phyloP scores from a whole-genome alignment of 2,113 vertebrate genomes.

The Hippocampus mohnikei region DNA sequence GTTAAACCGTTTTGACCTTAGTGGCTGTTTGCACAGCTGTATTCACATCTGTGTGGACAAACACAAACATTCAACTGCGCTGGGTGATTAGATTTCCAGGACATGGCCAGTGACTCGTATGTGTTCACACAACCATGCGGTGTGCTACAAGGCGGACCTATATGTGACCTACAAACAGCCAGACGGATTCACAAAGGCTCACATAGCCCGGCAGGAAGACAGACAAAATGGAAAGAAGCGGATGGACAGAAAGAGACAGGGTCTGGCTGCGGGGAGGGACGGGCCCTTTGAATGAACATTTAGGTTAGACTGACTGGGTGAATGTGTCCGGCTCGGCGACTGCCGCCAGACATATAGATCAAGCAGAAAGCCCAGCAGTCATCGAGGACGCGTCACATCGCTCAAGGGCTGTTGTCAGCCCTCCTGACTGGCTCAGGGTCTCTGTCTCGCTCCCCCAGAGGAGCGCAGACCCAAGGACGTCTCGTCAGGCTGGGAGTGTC shows the following conservation, averaged over 20 bases:
- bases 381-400: conserved; percentile 40
- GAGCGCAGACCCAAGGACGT: conserved; percentile 48
- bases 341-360: conserved; percentile 51
- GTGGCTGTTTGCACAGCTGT: conserved; percentile 53
- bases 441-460: conserved; percentile 7
- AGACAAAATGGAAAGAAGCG: conserved; percentile 16
- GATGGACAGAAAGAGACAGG: conserved; percentile 31
- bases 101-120: conserved; percentile 48
- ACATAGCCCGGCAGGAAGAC: background rate
- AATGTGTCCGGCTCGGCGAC: conserved; percentile 28
- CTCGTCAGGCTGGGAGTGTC: conserved; percentile 36
- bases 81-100: conserved; percentile 66
- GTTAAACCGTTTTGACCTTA: conserved; percentile 33
- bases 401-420: conserved; percentile 39
- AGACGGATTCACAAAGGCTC: conserved; percentile 15
- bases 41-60: conserved; percentile 69
- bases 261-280: conserved; percentile 42
- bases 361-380: conserved; percentile 36
- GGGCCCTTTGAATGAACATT: conserved; percentile 54
- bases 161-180: conserved; percentile 35
- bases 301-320: conserved; percentile 55
- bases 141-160: conserved; percentile 13
- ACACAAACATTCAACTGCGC: conserved; percentile 59
- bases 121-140: conserved; percentile 30
- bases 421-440: conserved; percentile 28